Evolutionary conservation across 2,797 vertebrate species (phyloP), one percentile per base, ranked within the genome.

Genomic region (Oryzias sinensis): DNA sequence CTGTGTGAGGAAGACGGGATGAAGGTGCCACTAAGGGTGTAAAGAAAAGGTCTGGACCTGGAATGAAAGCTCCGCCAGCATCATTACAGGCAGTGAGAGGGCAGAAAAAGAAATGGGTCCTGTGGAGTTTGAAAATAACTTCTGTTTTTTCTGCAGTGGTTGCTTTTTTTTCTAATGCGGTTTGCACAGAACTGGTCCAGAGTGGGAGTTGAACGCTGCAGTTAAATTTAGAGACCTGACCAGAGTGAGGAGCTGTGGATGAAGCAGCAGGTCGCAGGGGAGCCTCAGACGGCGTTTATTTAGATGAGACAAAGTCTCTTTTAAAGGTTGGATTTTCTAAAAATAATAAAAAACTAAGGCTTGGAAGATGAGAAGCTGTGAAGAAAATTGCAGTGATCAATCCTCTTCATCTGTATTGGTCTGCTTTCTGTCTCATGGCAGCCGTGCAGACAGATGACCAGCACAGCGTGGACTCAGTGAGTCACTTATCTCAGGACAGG

Each of bases 371-470:
- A 49, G 60, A 65, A 56, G 18, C 46, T 48, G 57, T 68, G 6
- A 42, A 44, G 56, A 69, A 20, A 61, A 50, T 40, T 3, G 7
- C 55, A 5, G 14, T 65, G 45, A 57, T 58, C 0, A 20, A 59
- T 22, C 9, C 18, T 33, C 29, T 33, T 7, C 29, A 33, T 33
- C 29, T 9, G 29, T 7, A 33, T 33, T 33, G 29, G 9, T 33
- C 29, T 33, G 8, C 29, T 33, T 37, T 3, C 33, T 11, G 33
- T 37, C 33, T 37, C 9, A 37, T 37, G 9, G 62, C 77, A 76
- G 80, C 81, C 79, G 78, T 70, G 70, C 74, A 47, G 59, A 82
- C 63, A 71, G 73, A 83, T 62, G 69, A 74, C 65, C 62, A 55
- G 59, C 43, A 42, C 56, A 11, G 57, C 69, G 59, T n/a, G 62